phyloP scores from a whole-genome alignment of 2,888 invertebrate genomes.

The Malthinus flaveolus region DNA sequence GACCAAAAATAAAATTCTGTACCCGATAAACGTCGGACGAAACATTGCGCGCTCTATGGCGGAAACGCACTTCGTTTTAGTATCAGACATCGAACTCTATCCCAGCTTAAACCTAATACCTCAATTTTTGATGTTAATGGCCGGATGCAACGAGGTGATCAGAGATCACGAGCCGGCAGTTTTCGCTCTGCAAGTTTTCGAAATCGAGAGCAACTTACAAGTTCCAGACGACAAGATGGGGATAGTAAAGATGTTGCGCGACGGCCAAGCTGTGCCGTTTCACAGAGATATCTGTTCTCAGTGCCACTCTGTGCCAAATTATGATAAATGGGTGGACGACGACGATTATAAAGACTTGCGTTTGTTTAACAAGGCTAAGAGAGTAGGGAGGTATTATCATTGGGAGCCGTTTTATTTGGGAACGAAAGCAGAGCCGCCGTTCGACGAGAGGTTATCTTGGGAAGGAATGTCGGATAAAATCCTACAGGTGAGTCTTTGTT shows the following conservation, averaged over 20 bases:
- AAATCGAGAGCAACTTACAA: constrained; percentile 10
- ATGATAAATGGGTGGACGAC: constrained; percentile 74
- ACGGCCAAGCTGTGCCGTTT: constrained; percentile 74
- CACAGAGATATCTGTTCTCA: constrained; percentile 81
- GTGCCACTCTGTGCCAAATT: constrained; percentile 80
- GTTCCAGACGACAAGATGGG: constrained; percentile 18
- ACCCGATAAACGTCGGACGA: constrained; percentile 29
- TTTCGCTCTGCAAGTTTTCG: constrained; percentile 25
- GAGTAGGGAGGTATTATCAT: constrained; percentile 71
- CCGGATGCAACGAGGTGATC: not conserved
- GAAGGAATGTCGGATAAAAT: constrained; percentile 89
- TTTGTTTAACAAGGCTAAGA: constrained; percentile 77
- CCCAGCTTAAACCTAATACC: constrained; percentile 22
- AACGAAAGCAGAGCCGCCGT: constrained; percentile 77
- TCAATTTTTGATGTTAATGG: constrained; percentile 20
- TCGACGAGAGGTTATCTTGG: constrained; percentile 86
- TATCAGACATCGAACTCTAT: constrained; percentile 31
- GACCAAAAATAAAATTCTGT: constrained; percentile 11
- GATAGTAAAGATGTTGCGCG: constrained; percentile 60
- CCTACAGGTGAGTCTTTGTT: constrained; percentile 69
- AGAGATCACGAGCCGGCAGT: constrained; percentile 5
- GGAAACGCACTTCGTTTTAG: constrained; percentile 27
- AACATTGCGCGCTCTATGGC: constrained; percentile 28
- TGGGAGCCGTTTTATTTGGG: constrained; percentile 94
- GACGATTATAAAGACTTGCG: constrained; percentile 67